Evolutionary conservation across 2,888 invertebrate species (phyloP).

Genomic region (Thereva nobilitata): DNA sequence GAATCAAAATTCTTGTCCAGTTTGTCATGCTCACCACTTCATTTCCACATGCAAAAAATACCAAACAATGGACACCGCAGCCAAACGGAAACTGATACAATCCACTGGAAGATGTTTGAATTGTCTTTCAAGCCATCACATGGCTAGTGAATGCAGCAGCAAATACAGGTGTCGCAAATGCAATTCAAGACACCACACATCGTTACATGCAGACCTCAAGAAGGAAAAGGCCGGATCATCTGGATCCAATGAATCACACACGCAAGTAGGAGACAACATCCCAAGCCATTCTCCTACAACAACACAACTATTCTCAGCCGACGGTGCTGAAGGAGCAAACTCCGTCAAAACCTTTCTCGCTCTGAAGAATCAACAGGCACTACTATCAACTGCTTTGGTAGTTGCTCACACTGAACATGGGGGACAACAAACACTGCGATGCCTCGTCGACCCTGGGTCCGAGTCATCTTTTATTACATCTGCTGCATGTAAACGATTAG

Average conservation of each 20-base stretch:
- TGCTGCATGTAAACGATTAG: too few species aligned
- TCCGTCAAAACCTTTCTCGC: too few species aligned
- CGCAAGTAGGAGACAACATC: too few species aligned
- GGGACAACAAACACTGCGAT: too few species aligned
- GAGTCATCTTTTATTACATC: too few species aligned
- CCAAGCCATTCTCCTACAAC: not conserved
- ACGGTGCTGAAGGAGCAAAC: too few species aligned
- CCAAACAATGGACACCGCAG: not conserved
- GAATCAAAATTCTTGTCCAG: not conserved
- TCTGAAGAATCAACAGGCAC: too few species aligned
- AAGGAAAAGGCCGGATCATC: not conserved
- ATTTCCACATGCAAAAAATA: not conserved
- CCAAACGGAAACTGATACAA: not conserved
- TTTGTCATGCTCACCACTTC: not conserved
- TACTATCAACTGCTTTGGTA: too few species aligned
- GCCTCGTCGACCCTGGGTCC: too few species aligned
- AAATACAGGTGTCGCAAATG: not conserved
- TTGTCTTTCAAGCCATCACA: constrained; percentile 1
- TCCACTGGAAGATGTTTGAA: not conserved
- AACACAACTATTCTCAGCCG: too few species aligned
- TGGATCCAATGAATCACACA: too few species aligned
- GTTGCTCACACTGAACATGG: too few species aligned
- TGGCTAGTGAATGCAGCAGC: constrained; percentile 2
- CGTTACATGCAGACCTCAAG: constrained; percentile 3
- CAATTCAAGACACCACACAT: not conserved